phyloP scores from a whole-genome alignment of 2,888 invertebrate species.

The Pollenia labialis region DNA sequence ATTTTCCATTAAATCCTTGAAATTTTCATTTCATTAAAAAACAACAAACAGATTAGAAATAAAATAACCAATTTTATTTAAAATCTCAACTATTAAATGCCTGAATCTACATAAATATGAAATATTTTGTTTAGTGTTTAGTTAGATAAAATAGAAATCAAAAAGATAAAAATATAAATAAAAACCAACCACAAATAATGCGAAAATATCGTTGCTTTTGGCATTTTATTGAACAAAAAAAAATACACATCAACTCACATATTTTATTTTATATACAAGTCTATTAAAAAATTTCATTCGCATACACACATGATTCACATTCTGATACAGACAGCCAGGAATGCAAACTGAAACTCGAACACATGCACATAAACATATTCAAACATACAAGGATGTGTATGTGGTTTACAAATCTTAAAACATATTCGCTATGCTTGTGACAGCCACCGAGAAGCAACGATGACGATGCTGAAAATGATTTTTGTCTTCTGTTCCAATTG shows the following conservation, averaged over 20 bases:
- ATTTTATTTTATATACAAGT: not conserved
- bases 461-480: constrained; percentile 27
- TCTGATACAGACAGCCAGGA: not conserved
- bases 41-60: no score
- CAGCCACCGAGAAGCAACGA: not conserved
- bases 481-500: constrained; percentile 17
- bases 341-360: not conserved
- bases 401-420: no score
- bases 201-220: constrained; percentile 48
- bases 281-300: constrained; percentile 13
- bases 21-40: no score
- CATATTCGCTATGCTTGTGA: constrained; percentile 24
- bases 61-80: no score
- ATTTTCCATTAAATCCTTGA: no score
- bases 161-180: not conserved
- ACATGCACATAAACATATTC: not conserved
- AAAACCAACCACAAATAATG: not conserved
- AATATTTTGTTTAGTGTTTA: not conserved
- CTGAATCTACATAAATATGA: no score
- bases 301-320: not conserved
- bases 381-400: no score
- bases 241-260: constrained; percentile 1
- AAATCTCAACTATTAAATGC: no score
- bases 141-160: not conserved
- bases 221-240: constrained; percentile 33